Evolutionary conservation across 2,888 invertebrate genomes (phyloP).

Genomic region (Perithous albicinctus): DNA sequence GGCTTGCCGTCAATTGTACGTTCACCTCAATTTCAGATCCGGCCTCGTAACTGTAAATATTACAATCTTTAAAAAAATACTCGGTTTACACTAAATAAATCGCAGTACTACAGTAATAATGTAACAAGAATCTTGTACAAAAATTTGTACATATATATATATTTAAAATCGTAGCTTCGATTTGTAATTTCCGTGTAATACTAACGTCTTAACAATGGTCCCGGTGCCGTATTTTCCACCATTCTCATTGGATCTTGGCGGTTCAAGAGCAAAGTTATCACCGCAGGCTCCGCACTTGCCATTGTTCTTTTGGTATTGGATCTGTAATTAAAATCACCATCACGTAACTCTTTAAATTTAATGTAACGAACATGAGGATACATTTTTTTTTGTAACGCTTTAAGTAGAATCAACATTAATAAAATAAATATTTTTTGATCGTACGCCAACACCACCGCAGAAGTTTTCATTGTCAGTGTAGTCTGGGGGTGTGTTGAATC

Average conservation of each 20-base stretch:
- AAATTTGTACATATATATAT: too few species aligned
- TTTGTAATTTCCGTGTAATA: constrained; percentile 34
- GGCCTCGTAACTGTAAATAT: constrained; percentile 76
- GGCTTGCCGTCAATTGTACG: constrained; percentile 85
- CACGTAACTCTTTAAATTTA: too few species aligned
- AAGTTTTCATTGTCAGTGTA: constrained; percentile 58
- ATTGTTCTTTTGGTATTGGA: constrained; percentile 71
- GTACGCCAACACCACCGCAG: constrained; percentile 63
- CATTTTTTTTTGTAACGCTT: too few species aligned
- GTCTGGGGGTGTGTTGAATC: constrained; percentile 53
- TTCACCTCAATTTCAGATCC: constrained; percentile 79
- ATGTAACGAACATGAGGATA: too few species aligned
- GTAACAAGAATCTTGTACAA: too few species aligned
- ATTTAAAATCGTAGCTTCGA: too few species aligned
- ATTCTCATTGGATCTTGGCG: constrained; percentile 86
- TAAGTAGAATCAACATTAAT: too few species aligned
- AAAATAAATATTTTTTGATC: constrained; percentile 6
- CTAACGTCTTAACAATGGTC: constrained; percentile 84
- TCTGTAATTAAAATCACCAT: too few species aligned
- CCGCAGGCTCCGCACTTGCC: constrained; percentile 87
- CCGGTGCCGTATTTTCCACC: constrained; percentile 86
- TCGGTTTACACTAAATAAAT: not conserved
- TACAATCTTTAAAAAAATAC: not conserved
- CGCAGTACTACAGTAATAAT: not conserved
- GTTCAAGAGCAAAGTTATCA: constrained; percentile 83